Evolutionary conservation across 2,113 vertebrate genomes (phyloP).

Genomic region (Oxyruncus cristatus): DNA sequence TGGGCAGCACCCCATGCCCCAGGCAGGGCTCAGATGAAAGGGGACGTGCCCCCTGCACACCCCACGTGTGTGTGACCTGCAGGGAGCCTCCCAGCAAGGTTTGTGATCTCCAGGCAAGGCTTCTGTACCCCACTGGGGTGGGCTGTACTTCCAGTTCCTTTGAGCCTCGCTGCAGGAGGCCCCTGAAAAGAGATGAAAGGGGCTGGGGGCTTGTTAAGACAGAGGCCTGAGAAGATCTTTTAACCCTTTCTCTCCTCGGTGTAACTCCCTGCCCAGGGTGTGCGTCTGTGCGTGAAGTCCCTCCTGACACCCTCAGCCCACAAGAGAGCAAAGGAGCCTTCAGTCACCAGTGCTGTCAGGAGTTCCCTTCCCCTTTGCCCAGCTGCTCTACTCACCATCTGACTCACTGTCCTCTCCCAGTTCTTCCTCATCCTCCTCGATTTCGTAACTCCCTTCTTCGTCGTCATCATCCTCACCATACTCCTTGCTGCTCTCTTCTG

Average conservation of each 20-base stretch:
- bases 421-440: slow-evolving; percentile 32
- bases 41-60: not conserved
- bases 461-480: slow-evolving; percentile 28
- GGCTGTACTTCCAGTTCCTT: not conserved
- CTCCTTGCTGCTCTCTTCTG: slow-evolving; percentile 41
- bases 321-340: not conserved
- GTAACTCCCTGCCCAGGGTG: not conserved
- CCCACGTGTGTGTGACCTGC: accelerated
- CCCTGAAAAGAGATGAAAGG: not conserved
- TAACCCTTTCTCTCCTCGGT: not conserved
- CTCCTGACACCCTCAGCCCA: not conserved
- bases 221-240: not conserved
- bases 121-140: not conserved
- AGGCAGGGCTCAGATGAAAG: not conserved
- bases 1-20: not conserved
- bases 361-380: not conserved
- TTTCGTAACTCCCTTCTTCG: slow-evolving; percentile 23
- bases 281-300: not conserved
- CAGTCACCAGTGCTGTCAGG: not conserved
- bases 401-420: not conserved
- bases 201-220: not conserved
- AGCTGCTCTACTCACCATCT: slow-evolving; percentile 44
- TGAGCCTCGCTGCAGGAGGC: not conserved
- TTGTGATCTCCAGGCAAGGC: not conserved
- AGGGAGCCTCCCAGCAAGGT: not conserved